phyloP scores from a whole-genome alignment of 2,113 vertebrate genomes.

The Passer domesticus region DNA sequence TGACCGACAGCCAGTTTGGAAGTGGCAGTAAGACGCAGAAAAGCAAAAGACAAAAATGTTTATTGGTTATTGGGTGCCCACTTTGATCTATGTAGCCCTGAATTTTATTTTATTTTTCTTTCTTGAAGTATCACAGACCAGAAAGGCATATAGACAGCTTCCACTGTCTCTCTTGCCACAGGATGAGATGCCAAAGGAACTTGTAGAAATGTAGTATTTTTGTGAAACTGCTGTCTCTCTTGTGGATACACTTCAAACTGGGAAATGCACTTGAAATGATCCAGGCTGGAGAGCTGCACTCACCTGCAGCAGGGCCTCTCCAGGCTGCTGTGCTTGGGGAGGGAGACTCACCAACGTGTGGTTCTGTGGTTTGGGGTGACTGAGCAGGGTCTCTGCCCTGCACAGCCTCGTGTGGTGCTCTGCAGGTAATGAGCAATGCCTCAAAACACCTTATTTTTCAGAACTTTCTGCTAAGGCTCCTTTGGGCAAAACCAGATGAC shows the following conservation, averaged over 20 bases:
- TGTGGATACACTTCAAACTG: not conserved
- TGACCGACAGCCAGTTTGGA: not conserved
- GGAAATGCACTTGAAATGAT: not conserved
- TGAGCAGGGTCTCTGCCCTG: not conserved
- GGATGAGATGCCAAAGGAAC: not conserved
- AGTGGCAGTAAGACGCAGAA: not conserved
- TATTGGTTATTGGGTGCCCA: not conserved
- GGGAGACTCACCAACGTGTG: accelerated
- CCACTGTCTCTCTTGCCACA: not conserved
- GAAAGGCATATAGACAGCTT: not conserved
- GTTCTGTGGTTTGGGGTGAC: not conserved
- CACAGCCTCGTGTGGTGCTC: not conserved
- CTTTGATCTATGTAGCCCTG: not conserved
- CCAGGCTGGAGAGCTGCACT: not conserved
- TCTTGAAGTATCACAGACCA: not conserved
- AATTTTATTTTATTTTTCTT: not conserved
- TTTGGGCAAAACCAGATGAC: not conserved
- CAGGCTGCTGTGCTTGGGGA: not conserved
- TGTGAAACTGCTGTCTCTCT: not conserved
- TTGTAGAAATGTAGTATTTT: not conserved
- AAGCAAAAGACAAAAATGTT: not conserved
- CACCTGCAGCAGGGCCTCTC: not conserved
- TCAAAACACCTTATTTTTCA: not conserved
- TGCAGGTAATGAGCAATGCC: not conserved
- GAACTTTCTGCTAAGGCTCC: not conserved